Evolutionary conservation across 2,113 vertebrate species (phyloP), one percentile per base, ranked within the genome.

Genomic region (Suricata suricatta): DNA sequence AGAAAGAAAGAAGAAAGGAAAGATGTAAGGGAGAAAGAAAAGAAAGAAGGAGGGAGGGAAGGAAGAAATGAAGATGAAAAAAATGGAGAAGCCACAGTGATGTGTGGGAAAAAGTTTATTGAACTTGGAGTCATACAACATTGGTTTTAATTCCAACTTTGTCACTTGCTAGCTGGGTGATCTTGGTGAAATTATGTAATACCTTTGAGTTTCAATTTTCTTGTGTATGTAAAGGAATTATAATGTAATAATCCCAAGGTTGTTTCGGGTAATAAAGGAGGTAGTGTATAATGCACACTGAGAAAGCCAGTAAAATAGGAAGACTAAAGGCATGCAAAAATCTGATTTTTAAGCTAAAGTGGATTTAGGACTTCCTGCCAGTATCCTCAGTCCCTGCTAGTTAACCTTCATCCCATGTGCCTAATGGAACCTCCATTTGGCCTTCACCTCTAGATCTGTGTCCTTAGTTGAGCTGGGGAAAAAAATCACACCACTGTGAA

Each of bases 171-270:
- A 57, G 41, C 41, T 71, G 27, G 4, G 6, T 52, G 66, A 77
- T 69, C 29, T 31, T 81, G 38, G 33, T 60, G n/a, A 83, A 33
- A 63, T 63, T 54, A 41, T 50, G 13, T 54, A 83, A 23, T 52
- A 54, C 71, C 25, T 97, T 31, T 89, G 68, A 68, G 21, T 90
- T 79, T 97, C 52, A 74, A 33, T 90, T 74, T 94, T 35, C 77
- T 88, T 74, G 50, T 80, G 33, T 92, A 19, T 57, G 27, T 38
- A 82, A 79, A 82, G 6, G 74, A 54, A 81, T 92, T 82, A 66
- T 72, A 72, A 80, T 92, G 63, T 86, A 29, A 47, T 69, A 63
- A 87, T 54, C 17, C 29, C 41, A 85, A 47, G 76, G 44, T 57
- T 80, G 47, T 63, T 80, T 14, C 2, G 21, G 25, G 52, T 17